These are phyloP conservation scores for Synchiropus splendidus DNA, from an alignment of 2,113 vertebrate genomes.

Conservation along the genomic window DNA sequence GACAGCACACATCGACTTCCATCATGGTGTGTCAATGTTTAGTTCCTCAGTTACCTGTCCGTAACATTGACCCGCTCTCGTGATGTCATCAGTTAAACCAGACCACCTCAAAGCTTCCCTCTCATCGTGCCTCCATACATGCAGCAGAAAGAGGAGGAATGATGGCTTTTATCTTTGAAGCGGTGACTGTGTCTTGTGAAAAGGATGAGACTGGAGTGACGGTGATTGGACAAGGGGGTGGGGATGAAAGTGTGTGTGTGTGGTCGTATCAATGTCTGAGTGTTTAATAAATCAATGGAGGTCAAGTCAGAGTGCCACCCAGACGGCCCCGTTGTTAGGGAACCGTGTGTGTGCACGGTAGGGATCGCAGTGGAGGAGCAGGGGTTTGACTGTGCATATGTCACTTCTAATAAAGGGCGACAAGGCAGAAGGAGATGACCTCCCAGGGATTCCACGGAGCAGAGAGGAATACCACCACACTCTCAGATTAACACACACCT, in stretches of 20 bases:
- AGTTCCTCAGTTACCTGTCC: no score
- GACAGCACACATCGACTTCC: no score
- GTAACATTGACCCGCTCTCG: no score
- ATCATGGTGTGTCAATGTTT: no score
- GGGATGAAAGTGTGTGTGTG: constrained; percentile 4
- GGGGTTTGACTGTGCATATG: constrained; percentile 23
- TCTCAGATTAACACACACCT: constrained; percentile 3
- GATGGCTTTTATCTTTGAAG: constrained; percentile 50
- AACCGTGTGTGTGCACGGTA: constrained; percentile 10
- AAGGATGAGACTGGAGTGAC: constrained; percentile 22
- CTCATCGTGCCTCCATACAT: no score
- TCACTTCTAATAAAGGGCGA: constrained; percentile 39
- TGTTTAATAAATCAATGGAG: constrained; percentile 54
- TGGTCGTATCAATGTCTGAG: constrained; percentile 27
- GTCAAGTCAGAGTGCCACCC: constrained; percentile 41
- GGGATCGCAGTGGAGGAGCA: constrained; percentile 4
- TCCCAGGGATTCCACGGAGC: constrained; percentile 17
- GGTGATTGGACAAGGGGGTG: constrained; percentile 4
- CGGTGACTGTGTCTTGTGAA: constrained; percentile 25
- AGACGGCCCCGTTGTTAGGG: constrained; percentile 28
- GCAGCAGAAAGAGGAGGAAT: no score
- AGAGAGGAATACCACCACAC: constrained; percentile 11
- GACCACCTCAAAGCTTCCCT: no score
- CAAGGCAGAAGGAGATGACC: constrained; percentile 35
- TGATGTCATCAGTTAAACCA: constrained; percentile 6